Conservation (phyloP, 64 coral and sea anemone species). For the Stichodactyla helianthus region DNA sequence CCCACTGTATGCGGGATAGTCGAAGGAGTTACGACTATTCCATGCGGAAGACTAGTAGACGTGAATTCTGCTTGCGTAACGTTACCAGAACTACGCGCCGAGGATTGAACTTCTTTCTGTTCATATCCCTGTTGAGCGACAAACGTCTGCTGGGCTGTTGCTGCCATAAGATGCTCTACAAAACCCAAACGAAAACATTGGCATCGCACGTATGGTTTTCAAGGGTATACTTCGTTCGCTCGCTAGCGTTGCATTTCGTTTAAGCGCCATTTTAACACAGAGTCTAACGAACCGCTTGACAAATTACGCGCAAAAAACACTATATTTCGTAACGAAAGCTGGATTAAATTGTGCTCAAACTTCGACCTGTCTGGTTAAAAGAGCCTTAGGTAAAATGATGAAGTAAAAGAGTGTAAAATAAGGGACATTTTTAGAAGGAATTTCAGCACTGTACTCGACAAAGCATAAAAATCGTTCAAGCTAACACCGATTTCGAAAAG, state of each 20-base stretch:
- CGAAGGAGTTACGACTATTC: constrained; percentile 35
- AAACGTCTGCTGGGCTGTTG: constrained; percentile 74
- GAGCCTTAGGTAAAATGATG: neutral
- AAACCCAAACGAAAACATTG: constrained; percentile 20
- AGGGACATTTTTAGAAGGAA: constrained; percentile 17
- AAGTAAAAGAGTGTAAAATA: constrained; percentile 4
- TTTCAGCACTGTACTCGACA: constrained; percentile 25
- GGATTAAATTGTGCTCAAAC: neutral
- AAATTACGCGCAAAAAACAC: neutral
- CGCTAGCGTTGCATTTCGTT: neutral
- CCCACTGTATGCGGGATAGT: constrained; percentile 15
- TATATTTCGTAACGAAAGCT: neutral
- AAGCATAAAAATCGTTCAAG: constrained; percentile 45
- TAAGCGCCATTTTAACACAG: constrained; percentile 23
- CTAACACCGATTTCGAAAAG: constrained; percentile 12
- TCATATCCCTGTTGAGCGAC: constrained; percentile 58
- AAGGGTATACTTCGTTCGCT: neutral
- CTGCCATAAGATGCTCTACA: constrained; percentile 86
- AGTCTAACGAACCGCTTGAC: constrained; percentile 11
- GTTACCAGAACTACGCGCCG: constrained; percentile 34
- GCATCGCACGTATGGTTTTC: neutral
- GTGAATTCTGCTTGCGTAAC: constrained; percentile 62
- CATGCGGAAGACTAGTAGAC: constrained; percentile 34
- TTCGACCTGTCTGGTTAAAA: neutral
- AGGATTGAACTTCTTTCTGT: constrained; percentile 54